These are phyloP conservation scores for Pharmacophagus antenor DNA, from an alignment of 2,888 invertebrate genomes.

Conservation along the genomic window DNA sequence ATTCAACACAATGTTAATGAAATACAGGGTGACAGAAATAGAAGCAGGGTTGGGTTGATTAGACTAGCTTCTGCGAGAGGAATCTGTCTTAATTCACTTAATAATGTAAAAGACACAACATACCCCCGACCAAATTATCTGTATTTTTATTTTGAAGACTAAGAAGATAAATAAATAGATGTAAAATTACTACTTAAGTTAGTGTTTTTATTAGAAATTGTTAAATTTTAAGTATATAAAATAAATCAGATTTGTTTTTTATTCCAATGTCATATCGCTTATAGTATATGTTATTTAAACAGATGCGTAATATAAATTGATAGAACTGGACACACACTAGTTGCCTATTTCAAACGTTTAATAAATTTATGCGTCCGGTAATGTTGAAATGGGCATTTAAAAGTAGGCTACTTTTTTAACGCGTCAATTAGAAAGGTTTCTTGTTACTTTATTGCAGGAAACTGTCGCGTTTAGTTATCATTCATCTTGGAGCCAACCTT, in stretches of 20 bases:
- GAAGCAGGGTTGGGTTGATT: not conserved
- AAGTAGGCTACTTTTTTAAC: conserved; percentile 18
- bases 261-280: not conserved
- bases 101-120: no score
- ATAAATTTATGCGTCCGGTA: conserved; percentile 12
- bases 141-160: not conserved
- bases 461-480: not conserved
- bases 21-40: not conserved
- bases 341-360: conserved; percentile 6
- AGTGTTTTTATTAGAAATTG: not conserved
- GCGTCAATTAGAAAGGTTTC: conserved; percentile 22
- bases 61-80: not conserved
- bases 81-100: no score
- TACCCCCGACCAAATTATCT: no score
- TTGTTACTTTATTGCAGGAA: conserved; percentile 17
- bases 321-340: not conserved
- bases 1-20: not conserved
- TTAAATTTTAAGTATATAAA: not conserved
- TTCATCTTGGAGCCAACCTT: not conserved
- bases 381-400: conserved; percentile 19
- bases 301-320: conserved; percentile 16
- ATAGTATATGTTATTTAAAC: conserved; percentile 6
- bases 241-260: not conserved
- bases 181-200: not conserved
- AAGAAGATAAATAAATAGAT: not conserved